phyloP scores from a whole-genome alignment of 2,113 vertebrate genomes.

The Pterocles gutturalis region DNA sequence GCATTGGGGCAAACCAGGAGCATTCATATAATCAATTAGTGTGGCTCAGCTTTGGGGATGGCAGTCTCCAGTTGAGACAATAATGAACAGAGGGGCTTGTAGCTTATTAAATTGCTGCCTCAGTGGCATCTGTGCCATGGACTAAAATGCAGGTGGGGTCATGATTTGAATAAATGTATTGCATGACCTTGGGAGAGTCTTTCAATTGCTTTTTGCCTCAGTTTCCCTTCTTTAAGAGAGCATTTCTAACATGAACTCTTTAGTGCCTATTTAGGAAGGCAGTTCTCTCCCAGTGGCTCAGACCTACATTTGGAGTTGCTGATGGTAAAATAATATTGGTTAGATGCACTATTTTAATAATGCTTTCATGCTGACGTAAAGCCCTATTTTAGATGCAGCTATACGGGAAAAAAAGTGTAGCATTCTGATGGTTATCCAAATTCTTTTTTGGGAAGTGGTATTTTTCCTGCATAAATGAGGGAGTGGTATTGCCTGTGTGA shows the following conservation, averaged over 20 bases:
- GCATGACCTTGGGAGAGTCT: not conserved
- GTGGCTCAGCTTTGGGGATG: constrained; percentile 43
- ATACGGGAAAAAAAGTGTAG: not conserved
- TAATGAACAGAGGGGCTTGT: constrained; percentile 54
- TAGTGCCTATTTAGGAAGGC: not conserved
- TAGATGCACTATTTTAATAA: constrained; percentile 6
- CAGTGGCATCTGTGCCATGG: constrained; percentile 25
- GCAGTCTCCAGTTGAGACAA: constrained; percentile 48
- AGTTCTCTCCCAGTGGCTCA: not conserved
- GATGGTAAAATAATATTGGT: not conserved
- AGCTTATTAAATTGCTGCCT: constrained; percentile 54
- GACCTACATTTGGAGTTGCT: constrained; percentile 15
- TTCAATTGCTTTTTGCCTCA: not conserved
- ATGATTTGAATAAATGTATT: constrained; percentile 5
- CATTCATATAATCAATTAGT: constrained; percentile 58
- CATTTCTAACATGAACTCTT: not conserved
- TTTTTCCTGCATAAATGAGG: not conserved
- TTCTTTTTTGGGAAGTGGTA: not conserved
- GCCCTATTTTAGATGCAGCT: not conserved
- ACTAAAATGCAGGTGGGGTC: constrained; percentile 12
- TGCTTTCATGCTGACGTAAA: not conserved
- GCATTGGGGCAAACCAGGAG: constrained; percentile 43
- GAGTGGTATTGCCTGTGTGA: not conserved
- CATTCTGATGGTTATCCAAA: not conserved
- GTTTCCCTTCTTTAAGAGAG: not conserved